Base-by-base conservation (phyloP, 2,113 vertebrate genomes). In the Elephas maximus region DNA sequence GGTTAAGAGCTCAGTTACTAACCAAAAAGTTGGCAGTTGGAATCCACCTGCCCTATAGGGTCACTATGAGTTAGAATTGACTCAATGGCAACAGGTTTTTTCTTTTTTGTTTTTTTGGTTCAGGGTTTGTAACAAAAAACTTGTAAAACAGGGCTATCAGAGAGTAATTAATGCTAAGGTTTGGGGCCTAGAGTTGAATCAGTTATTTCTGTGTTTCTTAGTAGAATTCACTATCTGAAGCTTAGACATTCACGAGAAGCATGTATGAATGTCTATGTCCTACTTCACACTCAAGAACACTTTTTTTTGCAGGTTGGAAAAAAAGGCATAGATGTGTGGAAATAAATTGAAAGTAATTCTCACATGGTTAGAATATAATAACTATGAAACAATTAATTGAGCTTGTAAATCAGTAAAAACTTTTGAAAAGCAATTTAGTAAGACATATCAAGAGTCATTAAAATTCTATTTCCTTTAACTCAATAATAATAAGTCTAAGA, bases 201-300 rank as follows among this genome's bases (percentile, higher is more conserved):
- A 26, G 24, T 83, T 89, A 77, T 78, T 89, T 94, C 83, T 86
- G 80, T 78, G 65, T 77, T 93, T 95, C 62, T 95, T 62, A 17
- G 76, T 37, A 85, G 60, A 65, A 89, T 69, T 91, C 89, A 92
- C 45, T 69, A 67, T 17, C 28, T 69, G 83, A 79, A 86, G 53
- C 51, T 71, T 7, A 44, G 28, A 33, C 7, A 8, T 63, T 90
- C 23, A 9, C 80, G 89, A 87, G 83, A 86, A 94, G 37, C 37
- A 76, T 15, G 28, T 23, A 26, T 18, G 21, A 51, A 28, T 74
- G 20, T 78, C 37, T 57, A 44, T 8, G 20, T 44, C 87, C 53
- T 51, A 8, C 60, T 30, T 85, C 33, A 60, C 30, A 37, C 69
- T 45, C 11, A 80, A 21, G 60, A 5, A 10, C 12, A 53, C 57